Base-by-base conservation (phyloP, 2,797 vertebrate genomes). In the Falco peregrinus region DNA sequence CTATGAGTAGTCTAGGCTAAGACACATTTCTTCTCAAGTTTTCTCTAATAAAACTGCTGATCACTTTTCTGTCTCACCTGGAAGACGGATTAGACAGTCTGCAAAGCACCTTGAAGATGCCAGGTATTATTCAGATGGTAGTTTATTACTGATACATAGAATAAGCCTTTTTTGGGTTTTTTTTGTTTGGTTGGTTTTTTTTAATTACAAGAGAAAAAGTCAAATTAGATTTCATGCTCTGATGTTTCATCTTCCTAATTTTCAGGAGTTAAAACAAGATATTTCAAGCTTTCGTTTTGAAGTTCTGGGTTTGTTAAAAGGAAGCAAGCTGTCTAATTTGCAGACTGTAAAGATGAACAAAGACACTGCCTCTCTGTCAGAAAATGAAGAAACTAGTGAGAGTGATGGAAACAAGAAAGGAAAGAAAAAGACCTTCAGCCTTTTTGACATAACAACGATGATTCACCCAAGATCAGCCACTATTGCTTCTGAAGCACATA, bases 201-300 rank as follows among this genome's bases (percentile, higher is more conserved):
- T 69, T 60, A 47, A 41, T 76, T 91, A 78, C 13, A 47, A 85
- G 64, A 71, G 9, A 12, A 70, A 84, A 86, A 84, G 22, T 82
- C 25, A 89, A 59, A 80, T 77, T 68, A 74, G 12, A 45, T 90
- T 96, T 95, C 45, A 51, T 76, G 15, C 16, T 67, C 22, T 90
- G 56, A 86, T 20, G 1, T 79, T 91, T 82, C 35, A 33, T 92
- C 64, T 90, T 88, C 65, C 43, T 93, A 57, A 73, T 78, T 90
- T 95, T 53, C 83, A 99, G 99, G 99, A 99, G 95, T 98, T 99
- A 65, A 99, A 99, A 94, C 99, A 99, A 96, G 99, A 99, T 96
- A 99, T 99, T 97, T 99, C 99, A 84, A 99, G 99, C 89, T 99
- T 99, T 97, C 99, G 99, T 87, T 99, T 99, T 96, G 99, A 99